Evolutionary conservation across 2,113 vertebrate species (phyloP), one percentile per base, ranked within the genome.

Genomic region (Rhinoderma darwinii): DNA sequence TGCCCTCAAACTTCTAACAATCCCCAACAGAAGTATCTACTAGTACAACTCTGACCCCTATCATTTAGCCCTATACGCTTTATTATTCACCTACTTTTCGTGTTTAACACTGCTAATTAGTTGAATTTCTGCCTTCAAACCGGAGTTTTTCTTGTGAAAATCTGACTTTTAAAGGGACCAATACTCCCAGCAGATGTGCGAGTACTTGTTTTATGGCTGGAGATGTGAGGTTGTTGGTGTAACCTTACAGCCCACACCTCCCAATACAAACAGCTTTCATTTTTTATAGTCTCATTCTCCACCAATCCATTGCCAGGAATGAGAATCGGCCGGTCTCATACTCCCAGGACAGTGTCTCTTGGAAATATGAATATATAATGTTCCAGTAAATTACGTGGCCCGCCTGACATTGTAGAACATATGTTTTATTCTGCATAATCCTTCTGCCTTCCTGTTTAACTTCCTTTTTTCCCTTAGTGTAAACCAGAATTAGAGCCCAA

Each of bases 381-480:
- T 87, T 87, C 78, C 85, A 74, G 77, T 87, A 82, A 87, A 87
- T 87, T 72, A 82, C 61, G 85, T 82, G 85, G 68, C 51, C 84
- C 35, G 77, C 50, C 18, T 86, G 84, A 86, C 78, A 72, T 82
- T 56, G 85, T 74, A 68, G 44, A 86, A 87, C 85, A 87, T 87
- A 82, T 87, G 85, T 87, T 87, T 87, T 87, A 87, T 87, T 81
- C 85, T 59, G 68, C 78, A 44, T 82, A 87, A 87, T 87, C 85
- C 78, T 82, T 27, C 50, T 63, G 68, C 78, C 27, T 87, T 87
- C 85, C 85, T 87, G 85, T 81, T 81, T 82, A 87, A 82, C 85
- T 87, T 87, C 78, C 85, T 82, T 74, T n/a, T 61, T 30, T 74
- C 78, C 68, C 78, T 27, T 68, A 74, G 85, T 87, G 78, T 87